Percentiles rank a stretch among this genome's conserved stretches.
phyloP scores from a whole-genome alignment of 2,113 vertebrate genomes.

The Indri indri region DNA sequence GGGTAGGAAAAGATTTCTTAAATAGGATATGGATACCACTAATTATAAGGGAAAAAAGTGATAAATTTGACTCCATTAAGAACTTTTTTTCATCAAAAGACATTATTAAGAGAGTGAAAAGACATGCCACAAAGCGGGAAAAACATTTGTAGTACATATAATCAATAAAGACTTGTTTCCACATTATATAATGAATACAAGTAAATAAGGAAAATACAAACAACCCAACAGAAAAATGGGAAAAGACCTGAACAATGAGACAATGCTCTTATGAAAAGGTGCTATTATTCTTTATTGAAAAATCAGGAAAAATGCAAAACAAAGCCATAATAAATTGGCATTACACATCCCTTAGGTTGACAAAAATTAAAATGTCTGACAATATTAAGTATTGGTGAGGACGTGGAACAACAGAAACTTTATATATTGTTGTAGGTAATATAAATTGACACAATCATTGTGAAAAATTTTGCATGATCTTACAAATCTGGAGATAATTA shows the following conservation, averaged over 20 bases:
- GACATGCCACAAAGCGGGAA: neutral
- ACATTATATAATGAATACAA: neutral
- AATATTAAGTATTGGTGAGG: neutral
- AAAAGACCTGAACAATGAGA: neutral
- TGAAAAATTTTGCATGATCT: neutral
- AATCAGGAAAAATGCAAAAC: neutral
- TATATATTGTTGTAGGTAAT: neutral
- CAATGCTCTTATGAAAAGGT: neutral
- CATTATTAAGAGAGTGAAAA: neutral
- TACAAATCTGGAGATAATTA: neutral
- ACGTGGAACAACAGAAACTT: neutral
- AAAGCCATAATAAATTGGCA: neutral
- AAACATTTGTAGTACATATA: neutral
- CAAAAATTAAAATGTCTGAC: neutral
- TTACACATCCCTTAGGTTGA: neutral
- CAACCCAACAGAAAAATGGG: neutral
- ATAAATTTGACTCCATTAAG: neutral
- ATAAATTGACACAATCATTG: neutral
- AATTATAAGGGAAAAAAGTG: neutral
- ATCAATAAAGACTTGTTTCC: neutral
- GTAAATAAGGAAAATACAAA: neutral
- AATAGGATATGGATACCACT: neutral
- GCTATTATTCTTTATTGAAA: neutral
- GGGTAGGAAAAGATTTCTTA: neutral
- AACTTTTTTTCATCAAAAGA: neutral